A percentile compares a stretch with the other conserved stretches of the same genome.
Evolutionary conservation across 2,888 invertebrate genomes (phyloP).

Genomic region (Athripsodes cinereus): DNA sequence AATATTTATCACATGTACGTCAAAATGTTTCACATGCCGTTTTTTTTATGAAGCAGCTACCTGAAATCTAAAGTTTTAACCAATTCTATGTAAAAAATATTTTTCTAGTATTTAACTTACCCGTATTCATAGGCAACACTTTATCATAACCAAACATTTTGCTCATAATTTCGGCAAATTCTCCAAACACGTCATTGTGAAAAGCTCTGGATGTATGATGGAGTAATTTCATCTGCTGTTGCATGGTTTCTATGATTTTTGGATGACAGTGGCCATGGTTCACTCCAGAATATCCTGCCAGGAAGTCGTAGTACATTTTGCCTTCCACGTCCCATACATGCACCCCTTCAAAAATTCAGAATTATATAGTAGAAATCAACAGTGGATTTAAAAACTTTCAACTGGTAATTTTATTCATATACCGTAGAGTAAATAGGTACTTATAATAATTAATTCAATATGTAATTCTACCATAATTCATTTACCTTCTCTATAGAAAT

Average conservation of each 20-base stretch:
- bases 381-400: no score
- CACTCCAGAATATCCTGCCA: constrained; percentile 76
- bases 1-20: no score
- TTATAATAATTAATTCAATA: no score
- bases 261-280: constrained; percentile 80
- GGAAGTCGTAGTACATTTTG: constrained; percentile 69
- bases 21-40: no score
- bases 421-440: no score
- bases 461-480: no score
- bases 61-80: no score
- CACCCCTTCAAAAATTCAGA: constrained; percentile 57
- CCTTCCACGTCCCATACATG: constrained; percentile 78
- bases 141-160: constrained; percentile 69
- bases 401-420: no score
- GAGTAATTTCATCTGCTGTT: constrained; percentile 52
- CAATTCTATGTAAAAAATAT: no score
- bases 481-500: no score
- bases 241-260: constrained; percentile 55
- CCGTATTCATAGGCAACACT: constrained; percentile 79
- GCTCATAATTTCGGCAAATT: constrained; percentile 66
- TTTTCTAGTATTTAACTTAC: constrained; percentile 34
- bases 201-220: constrained; percentile 75
- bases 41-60: no score
- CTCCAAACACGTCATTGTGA: constrained; percentile 66
- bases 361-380: no score